Base-by-base conservation (phyloP, 2,888 invertebrate genomes). In the Heliconius sara region DNA sequence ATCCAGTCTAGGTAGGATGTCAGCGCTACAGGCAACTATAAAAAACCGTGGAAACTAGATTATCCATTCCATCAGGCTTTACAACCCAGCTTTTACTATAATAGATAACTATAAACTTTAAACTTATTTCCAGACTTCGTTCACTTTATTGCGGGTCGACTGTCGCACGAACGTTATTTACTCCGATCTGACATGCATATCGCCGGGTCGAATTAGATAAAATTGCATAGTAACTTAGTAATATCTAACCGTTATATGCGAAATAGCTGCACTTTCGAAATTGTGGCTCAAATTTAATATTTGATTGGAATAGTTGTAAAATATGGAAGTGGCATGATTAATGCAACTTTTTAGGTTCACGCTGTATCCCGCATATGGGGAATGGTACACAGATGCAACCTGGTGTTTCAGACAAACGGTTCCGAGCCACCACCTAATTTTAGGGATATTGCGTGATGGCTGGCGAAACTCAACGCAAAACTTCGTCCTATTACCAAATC, bases 141-240 rank as follows among this genome's bases (percentile, higher is more conserved):
- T 75, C 65, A 65, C 43, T 75, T 75, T 75, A 75, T 75, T 39
- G 43, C 63, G 9, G 39, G 65, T n/a, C 4, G 60, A 43, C 63
- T 43, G 75, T 75, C 75, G 65, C 75, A 75, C 65, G 75, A 75
- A 65, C 43, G 65, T 75, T 75, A 75, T 75, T 75, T 75, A 75
- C 43, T 39, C 12, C 75, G 27, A 43, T 25, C 63, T 39, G 75
- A 65, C 75, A 75, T 75, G 75, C 75, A 75, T 75, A 75, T 43
- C 19, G 65, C 22, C 43, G 25, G 63, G 39, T 65, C 43, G 27
- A 75, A 75, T 75, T 75, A 75, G 60, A 75, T 75, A 65, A 75
- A 73, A 75, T 75, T 75, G 65, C 39, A 75, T 60, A 63, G 25
- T 25, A 60, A 65, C 39, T 73, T 57, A n/a, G 25, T 47, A 19